phyloP scores from a whole-genome alignment of 1,140 invertebrate genomes.

The Drosophila rhopaloa region DNA sequence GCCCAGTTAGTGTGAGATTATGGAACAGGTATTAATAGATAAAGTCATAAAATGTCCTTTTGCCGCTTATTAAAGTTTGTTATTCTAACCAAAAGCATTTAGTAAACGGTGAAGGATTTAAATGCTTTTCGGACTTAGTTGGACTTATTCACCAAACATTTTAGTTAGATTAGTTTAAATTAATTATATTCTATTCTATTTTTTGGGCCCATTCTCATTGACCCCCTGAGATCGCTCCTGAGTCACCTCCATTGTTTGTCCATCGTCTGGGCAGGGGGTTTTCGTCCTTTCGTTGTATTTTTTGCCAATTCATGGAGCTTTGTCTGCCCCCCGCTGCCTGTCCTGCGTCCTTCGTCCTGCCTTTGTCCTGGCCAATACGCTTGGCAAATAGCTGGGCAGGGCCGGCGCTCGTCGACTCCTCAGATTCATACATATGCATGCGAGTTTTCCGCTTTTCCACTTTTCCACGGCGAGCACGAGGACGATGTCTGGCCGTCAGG shows the following conservation, averaged over 20 bases:
- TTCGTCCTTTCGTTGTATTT: slow-evolving; percentile 29
- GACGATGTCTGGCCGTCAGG: slow-evolving; percentile 49
- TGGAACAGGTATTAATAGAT: too few species aligned
- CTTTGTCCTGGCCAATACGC: slow-evolving; percentile 72
- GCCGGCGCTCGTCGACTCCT: slow-evolving; percentile 35
- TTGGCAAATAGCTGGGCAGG: slow-evolving; percentile 76
- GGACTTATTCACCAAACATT: too few species aligned
- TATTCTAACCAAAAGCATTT: too few species aligned
- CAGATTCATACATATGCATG: slow-evolving; percentile 67
- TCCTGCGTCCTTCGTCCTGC: slow-evolving; percentile 15
- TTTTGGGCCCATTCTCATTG: neutral
- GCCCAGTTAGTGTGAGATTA: too few species aligned
- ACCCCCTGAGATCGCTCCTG: slow-evolving; percentile 25
- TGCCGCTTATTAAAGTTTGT: too few species aligned
- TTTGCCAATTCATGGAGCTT: slow-evolving; percentile 76
- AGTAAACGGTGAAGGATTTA: too few species aligned
- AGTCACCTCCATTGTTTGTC: slow-evolving; percentile 67
- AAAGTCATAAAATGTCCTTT: too few species aligned
- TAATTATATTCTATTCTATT: too few species aligned
- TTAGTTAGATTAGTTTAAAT: too few species aligned
- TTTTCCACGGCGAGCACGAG: slow-evolving; percentile 57
- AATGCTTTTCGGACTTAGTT: too few species aligned
- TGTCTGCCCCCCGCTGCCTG: slow-evolving; percentile 25
- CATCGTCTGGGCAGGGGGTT: slow-evolving; percentile 65
- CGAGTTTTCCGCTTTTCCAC: slow-evolving; percentile 80